phyloP scores from a whole-genome alignment of 2,113 vertebrate species.

The Sinocyclocheilus maitianheensis region DNA sequence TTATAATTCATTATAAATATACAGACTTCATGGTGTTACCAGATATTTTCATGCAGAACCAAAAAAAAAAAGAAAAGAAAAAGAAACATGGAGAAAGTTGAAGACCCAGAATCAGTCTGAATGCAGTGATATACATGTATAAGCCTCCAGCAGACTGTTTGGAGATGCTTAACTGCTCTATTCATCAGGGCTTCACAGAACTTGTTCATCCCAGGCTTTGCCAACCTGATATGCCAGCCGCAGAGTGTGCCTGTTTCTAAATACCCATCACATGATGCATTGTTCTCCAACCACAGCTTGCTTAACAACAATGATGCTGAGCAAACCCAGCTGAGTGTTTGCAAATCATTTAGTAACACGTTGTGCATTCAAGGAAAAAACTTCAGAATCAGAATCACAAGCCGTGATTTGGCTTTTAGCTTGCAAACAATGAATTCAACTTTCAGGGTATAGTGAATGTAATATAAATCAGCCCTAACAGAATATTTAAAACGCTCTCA shows the following conservation, averaged over 20 bases:
- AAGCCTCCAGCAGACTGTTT: slow-evolving; percentile 34
- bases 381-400: neutral
- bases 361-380: neutral
- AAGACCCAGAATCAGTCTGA: neutral
- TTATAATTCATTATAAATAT: neutral
- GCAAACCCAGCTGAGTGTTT: neutral
- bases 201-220: slow-evolving; percentile 7
- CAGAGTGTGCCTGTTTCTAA: neutral
- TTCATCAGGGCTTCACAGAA: slow-evolving; percentile 34
- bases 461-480: neutral
- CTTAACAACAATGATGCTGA: neutral
- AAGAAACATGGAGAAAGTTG: neutral
- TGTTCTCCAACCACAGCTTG: neutral
- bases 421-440: neutral
- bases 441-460: no score
- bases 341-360: neutral
- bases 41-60: no score
- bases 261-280: neutral
- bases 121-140: neutral
- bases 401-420: neutral
- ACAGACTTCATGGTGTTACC: neutral
- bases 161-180: slow-evolving; percentile 13
- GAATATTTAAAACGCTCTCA: neutral
- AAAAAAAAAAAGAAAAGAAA: no score
- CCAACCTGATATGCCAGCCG: neutral